Conservation (phyloP, 1,140 invertebrate genomes). For the Mylabris phalerata region DNA sequence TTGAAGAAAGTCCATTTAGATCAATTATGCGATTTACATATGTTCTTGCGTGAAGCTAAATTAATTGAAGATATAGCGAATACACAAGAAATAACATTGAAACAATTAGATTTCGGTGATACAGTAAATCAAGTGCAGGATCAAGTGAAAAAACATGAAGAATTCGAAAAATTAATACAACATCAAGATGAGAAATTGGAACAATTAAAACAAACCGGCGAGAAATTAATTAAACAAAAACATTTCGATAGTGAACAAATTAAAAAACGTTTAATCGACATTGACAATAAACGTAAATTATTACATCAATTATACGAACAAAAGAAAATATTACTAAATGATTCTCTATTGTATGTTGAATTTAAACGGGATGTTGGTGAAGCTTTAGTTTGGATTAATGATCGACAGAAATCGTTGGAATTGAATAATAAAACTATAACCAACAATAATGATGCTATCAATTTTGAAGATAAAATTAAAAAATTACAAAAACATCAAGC, state of each 20-base stretch:
- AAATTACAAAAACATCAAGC: constrained; percentile 97
- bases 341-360: constrained; percentile 77
- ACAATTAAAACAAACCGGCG: constrained; percentile 71
- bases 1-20: constrained; percentile 85
- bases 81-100: constrained; percentile 74
- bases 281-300: constrained; percentile 62
- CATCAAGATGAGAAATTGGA: constrained; percentile 84
- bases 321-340: constrained; percentile 62
- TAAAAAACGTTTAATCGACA: constrained; percentile 60
- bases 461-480: constrained; percentile 84
- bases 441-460: constrained; percentile 56
- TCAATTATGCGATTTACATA: constrained; percentile 90
- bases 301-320: constrained; percentile 59
- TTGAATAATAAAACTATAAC: constrained; percentile 54
- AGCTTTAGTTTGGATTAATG: constrained; percentile 86
- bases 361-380: constrained; percentile 87
- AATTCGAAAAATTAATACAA: constrained; percentile 78
- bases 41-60: constrained; percentile 91
- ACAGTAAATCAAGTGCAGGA: constrained; percentile 82
- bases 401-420: constrained; percentile 85
- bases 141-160: constrained; percentile 84
- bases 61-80: constrained; percentile 84
- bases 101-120: constrained; percentile 44
- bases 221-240: constrained; percentile 83
- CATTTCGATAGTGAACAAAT: constrained; percentile 93